phyloP scores from a whole-genome alignment of 2,888 invertebrate species.

The Cybosia mesomella region DNA sequence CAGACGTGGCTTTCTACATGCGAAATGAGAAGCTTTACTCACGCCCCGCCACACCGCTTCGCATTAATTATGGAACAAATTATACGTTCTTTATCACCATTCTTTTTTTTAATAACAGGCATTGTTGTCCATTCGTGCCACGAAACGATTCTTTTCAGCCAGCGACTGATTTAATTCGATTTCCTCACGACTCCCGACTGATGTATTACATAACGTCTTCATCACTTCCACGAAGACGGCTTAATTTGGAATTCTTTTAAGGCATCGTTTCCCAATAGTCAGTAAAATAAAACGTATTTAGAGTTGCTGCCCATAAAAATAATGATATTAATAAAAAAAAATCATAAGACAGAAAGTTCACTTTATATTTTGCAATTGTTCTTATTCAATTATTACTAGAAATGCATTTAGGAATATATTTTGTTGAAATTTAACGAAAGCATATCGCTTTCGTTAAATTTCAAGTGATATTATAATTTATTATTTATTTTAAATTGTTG shows the following conservation, averaged over 20 bases:
- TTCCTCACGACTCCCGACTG: slow-evolving; percentile 71
- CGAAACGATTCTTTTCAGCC: slow-evolving; percentile 83
- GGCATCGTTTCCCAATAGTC: slow-evolving; percentile 32
- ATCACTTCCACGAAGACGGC: slow-evolving; percentile 64
- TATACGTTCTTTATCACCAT: slow-evolving; percentile 82
- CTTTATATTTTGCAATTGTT: neutral
- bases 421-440: too few relatives aligned
- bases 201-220: slow-evolving; percentile 71
- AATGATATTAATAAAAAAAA: neutral
- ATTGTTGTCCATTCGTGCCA: slow-evolving; percentile 84
- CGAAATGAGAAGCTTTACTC: slow-evolving; percentile 80
- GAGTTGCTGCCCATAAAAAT: neutral
- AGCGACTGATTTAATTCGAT: slow-evolving; percentile 83
- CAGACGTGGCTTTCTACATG: slow-evolving; percentile 73
- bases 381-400: too few relatives aligned
- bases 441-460: too few relatives aligned
- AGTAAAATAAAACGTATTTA: slow-evolving; percentile 8
- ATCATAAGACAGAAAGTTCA: neutral
- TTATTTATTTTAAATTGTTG: too few relatives aligned
- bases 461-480: too few relatives aligned
- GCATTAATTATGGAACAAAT: slow-evolving; percentile 82
- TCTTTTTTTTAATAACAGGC: slow-evolving; percentile 84
- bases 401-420: too few relatives aligned
- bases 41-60: slow-evolving; percentile 80
- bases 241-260: slow-evolving; percentile 60